These are phyloP conservation scores for Mellilla xanthometata DNA, from an alignment of 2,888 invertebrate species.

Conservation along the genomic window DNA sequence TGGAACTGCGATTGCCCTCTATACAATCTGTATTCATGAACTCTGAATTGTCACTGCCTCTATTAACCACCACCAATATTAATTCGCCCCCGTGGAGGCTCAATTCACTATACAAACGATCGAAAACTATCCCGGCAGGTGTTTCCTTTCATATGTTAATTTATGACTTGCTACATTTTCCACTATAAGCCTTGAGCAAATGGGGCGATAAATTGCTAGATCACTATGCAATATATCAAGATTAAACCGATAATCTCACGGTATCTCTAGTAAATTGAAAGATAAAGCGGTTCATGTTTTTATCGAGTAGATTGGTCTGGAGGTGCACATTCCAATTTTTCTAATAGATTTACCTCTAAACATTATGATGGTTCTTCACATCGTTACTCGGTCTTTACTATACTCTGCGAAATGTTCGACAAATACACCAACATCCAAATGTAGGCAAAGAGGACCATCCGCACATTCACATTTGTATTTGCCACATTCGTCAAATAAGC, in stretches of 20 bases:
- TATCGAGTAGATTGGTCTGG: conserved; percentile 18
- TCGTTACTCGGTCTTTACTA: too few relatives aligned
- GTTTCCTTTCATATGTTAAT: conserved; percentile 31
- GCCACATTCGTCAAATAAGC: too few relatives aligned
- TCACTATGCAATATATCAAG: conserved; percentile 52
- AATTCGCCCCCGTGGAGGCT: background rate
- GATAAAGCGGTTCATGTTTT: conserved; percentile 35
- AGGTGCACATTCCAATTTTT: conserved; percentile 8
- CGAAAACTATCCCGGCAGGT: background rate
- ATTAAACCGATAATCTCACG: conserved; percentile 43
- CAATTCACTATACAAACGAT: background rate
- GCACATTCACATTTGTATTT: too few relatives aligned
- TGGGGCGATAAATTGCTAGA: conserved; percentile 43
- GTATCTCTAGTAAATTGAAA: conserved; percentile 45
- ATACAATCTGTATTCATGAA: conserved; percentile 39
- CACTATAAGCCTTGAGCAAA: conserved; percentile 38
- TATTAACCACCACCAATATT: conserved; percentile 14
- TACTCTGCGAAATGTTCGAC: too few relatives aligned
- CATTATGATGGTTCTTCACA: too few relatives aligned
- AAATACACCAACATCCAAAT: too few relatives aligned
- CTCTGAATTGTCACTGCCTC: conserved; percentile 13
- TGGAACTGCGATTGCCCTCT: conserved; percentile 30
- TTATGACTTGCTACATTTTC: conserved; percentile 34
- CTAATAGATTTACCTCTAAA: conserved; percentile 1
- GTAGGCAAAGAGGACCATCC: too few relatives aligned